Base-by-base conservation (phyloP, 2,797 vertebrate genomes). In the Argyrosomus regius region DNA sequence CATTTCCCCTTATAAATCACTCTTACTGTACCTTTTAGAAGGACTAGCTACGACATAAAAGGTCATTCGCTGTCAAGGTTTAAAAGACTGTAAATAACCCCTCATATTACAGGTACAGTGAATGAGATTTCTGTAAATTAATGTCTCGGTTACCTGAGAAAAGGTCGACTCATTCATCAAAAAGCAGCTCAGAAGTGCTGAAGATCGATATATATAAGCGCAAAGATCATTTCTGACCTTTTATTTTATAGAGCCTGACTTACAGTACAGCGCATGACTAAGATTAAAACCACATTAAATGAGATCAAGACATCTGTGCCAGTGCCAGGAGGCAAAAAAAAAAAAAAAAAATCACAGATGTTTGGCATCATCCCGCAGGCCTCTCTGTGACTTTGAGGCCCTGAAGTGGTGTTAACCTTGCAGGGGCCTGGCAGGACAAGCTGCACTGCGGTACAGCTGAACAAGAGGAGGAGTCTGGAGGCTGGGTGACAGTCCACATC, bases 371-470 rank as follows among this genome's bases (percentile, higher is more conserved):
- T 60, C 74, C 11, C 18, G 78, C 60, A 49, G 72, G 45, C 69
- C 31, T 75, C 67, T 48, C 22, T 0, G 49, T 85, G 85, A 87
- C 81, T 76, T 82, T 87, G 75, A 85, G 67, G 16, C 31, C 50
- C 71, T 54, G 57, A 49, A 78, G 75, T 69, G 14, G 80, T 11
- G n/a, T 35, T 78, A 31, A 88, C 89, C 84, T 85, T 90, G 82
- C 13, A 1, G 63, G 72, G 63, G 49, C 31, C 73, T 76, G 74
- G 66, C 75, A 82, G 67, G 61, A 12, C 4, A 31, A 75, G 63
- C 85, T 88, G 86, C 85, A 87, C 78, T 88, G 85, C 81, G 11
- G 82, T 85, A 81, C 68, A 75, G 62, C 77, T 77, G 66, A 65
- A 45, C 43, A 41, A 35, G 41, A 52, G 80, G 69, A 12, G 76